These are phyloP conservation scores for Charadrius vociferus DNA, from an alignment of 2,113 vertebrate species.

Conservation along the genomic window DNA sequence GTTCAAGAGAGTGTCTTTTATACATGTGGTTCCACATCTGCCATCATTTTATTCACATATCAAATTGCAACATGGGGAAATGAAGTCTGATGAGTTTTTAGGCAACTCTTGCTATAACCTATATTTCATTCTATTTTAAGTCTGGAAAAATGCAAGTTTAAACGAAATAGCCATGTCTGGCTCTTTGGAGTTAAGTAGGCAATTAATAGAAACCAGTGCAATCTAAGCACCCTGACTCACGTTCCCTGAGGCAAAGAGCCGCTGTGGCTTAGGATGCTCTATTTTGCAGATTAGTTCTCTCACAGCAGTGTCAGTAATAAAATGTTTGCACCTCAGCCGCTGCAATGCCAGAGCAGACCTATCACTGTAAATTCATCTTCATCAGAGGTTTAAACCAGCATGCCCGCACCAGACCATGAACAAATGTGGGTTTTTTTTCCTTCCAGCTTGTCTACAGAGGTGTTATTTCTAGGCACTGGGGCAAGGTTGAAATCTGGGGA, in stretches of 20 bases:
- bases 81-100: background rate
- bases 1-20: background rate
- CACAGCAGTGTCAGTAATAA: conserved; percentile 15
- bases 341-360: background rate
- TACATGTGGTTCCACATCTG: background rate
- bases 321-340: background rate
- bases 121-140: conserved; percentile 50
- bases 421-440: background rate
- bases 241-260: conserved; percentile 15
- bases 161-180: background rate
- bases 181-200: conserved; percentile 51
- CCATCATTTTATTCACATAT: background rate
- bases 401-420: accelerated
- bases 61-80: background rate
- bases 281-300: conserved; percentile 28
- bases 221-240: conserved; percentile 24
- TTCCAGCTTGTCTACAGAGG: background rate
- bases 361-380: background rate
- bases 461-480: background rate
- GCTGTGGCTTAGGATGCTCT: conserved; percentile 17
- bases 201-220: conserved; percentile 51
- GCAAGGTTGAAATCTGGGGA: background rate
- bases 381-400: background rate
- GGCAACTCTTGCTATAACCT: conserved; percentile 8
- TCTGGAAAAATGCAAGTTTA: background rate